These are phyloP conservation scores for Macropodus opercularis DNA, from an alignment of 2,797 vertebrate genomes.

Conservation along the genomic window DNA sequence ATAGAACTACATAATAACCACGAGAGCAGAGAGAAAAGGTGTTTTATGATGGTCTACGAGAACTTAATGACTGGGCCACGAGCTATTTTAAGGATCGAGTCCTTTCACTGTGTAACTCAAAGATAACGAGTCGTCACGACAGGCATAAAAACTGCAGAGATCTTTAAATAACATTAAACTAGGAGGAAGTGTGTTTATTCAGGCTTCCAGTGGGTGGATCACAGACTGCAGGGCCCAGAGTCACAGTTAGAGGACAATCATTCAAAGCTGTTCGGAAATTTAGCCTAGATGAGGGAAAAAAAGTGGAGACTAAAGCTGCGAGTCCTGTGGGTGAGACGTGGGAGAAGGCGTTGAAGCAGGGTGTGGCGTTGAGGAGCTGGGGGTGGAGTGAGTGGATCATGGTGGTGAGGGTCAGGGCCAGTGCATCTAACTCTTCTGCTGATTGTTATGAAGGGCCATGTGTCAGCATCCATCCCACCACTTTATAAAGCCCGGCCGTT, in stretches of 20 bases:
- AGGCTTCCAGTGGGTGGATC: not conserved
- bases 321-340: not conserved
- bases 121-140: conserved; percentile 59
- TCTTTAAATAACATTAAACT: conserved; percentile 55
- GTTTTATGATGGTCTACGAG: not conserved
- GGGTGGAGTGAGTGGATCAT: conserved; percentile 58
- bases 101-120: conserved; percentile 56
- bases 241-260: conserved; percentile 18
- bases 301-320: conserved; percentile 1
- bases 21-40: no score
- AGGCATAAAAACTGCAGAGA: conserved; percentile 49
- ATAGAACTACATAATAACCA: no score
- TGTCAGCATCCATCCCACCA: conserved; percentile 74
- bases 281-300: conserved; percentile 19
- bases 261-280: conserved; percentile 11
- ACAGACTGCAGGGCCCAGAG: not conserved
- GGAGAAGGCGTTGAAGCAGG: no score
- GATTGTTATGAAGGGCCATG: conserved; percentile 79
- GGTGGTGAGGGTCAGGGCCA: conserved; percentile 65
- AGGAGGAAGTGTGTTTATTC: conserved; percentile 27
- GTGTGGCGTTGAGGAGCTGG: conserved; percentile 35
- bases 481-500: conserved; percentile 76
- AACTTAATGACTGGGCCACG: conserved; percentile 20
- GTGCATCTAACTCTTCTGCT: conserved; percentile 72
- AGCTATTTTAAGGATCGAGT: conserved; percentile 4